Evolutionary conservation across 2,888 invertebrate species (phyloP).

Genomic region (Thecocarcelia acutangulata): DNA sequence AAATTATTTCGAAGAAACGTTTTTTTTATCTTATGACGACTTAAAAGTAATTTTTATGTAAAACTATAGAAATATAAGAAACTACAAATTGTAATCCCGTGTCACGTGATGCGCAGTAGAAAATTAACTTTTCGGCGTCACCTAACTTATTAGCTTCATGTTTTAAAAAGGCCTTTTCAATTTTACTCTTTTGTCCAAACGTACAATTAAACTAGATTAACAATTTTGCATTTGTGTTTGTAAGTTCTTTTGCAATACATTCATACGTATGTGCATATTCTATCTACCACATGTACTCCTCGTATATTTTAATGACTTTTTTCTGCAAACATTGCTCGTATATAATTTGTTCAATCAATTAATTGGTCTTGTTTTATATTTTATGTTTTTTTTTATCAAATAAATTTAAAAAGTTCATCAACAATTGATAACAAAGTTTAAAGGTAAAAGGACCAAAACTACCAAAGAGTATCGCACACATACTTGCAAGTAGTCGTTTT

Average conservation of each 20-base stretch:
- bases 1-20: no score
- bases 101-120: no score
- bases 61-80: no score
- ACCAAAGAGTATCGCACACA: neutral
- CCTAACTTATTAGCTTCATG: no score
- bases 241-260: no score
- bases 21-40: no score
- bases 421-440: conserved; percentile 48
- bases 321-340: conserved; percentile 15
- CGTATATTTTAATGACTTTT: conserved; percentile 12
- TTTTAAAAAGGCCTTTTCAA: no score
- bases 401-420: conserved; percentile 24
- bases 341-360: conserved; percentile 62
- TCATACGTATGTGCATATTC: neutral
- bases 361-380: conserved; percentile 27
- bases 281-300: conserved; percentile 49
- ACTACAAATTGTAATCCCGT: no score
- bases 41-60: no score
- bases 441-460: conserved; percentile 31
- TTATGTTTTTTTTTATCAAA: conserved; percentile 45
- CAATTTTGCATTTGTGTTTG: conserved; percentile 8
- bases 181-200: no score
- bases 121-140: no score
- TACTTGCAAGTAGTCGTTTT: no score
- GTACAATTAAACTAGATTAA: neutral